These are phyloP conservation scores for Tenualosa ilisha DNA, from an alignment of 2,797 vertebrate genomes.

Conservation along the genomic window DNA sequence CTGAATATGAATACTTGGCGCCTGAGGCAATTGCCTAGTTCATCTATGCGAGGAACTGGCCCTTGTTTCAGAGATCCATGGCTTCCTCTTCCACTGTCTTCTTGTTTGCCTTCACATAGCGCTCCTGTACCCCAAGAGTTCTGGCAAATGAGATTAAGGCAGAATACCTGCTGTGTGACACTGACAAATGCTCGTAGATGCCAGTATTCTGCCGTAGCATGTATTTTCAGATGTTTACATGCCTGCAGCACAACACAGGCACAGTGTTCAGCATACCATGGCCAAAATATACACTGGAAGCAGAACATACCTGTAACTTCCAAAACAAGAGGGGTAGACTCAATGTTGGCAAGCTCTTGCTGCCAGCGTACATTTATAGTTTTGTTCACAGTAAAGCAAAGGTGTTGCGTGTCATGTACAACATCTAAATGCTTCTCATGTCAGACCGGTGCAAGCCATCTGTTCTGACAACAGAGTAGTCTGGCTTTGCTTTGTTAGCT, in stretches of 20 bases:
- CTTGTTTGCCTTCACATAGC: conserved; percentile 77
- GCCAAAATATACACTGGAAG: neutral
- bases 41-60: neutral
- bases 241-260: neutral
- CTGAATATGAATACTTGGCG: neutral
- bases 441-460: no score
- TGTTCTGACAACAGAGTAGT: neutral
- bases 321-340: neutral
- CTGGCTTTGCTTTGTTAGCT: neutral
- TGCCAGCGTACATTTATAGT: neutral
- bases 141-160: conserved; percentile 79
- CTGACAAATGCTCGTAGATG: neutral
- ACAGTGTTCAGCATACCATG: neutral
- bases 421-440: no score
- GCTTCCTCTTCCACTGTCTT: conserved; percentile 85
- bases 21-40: neutral
- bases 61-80: conserved; percentile 68
- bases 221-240: neutral
- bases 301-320: neutral
- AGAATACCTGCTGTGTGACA: conserved; percentile 57
- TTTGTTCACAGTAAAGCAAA: no score
- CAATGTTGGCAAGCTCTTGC: neutral
- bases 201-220: no score
- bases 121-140: conserved; percentile 89
- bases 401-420: no score